Evolutionary conservation across 2,113 vertebrate species (phyloP), one percentile per base, ranked within the genome.

Genomic region (Cheirogaleus medius): DNA sequence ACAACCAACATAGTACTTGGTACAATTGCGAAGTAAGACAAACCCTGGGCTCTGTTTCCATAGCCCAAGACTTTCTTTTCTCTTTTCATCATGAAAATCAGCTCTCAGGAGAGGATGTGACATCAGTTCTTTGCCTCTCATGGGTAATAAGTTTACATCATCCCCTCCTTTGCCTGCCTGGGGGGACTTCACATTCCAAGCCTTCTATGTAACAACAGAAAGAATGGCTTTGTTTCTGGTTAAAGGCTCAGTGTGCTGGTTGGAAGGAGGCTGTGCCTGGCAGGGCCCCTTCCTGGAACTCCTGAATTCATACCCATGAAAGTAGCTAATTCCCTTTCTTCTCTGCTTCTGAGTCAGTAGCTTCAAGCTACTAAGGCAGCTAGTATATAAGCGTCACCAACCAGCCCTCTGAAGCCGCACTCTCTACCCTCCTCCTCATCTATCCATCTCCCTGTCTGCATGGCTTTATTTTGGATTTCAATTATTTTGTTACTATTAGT

Each of bases 81-180:
- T 73, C 47, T 97, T 90, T 94, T 94, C 92, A 86, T 83, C 93
- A 89, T 96, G 80, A 94, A 83, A 94, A 91, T 82, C 78, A 64
- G 54, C 85, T 97, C 88, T n/a, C 66, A 18, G 52, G 93, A 94
- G 96, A 97, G 97, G 87, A 96, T 81, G 60, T 97, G 95, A 97
- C 95, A 95, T 97, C 91, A 95, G 90, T 93, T 89, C 90, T 83
- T 73, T 15, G 88, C 63, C 49, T 95, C 63, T 88, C 69, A 20
- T 58, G 88, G 82, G 49, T 96, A 60, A 87, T 84, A 95, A 94
- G 82, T 18, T 98, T 97, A 95, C 97, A 71, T 96, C 96, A 95
- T 85, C 86, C 90, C 52, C 64, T 80, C 37, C 73, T 56, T 88
- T 9, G 3, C 56, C 12, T 21, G 47, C 71, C 87, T 64, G 12